Evolutionary conservation across 2,113 vertebrate genomes (phyloP).

Genomic region (Crotalus viridis): DNA sequence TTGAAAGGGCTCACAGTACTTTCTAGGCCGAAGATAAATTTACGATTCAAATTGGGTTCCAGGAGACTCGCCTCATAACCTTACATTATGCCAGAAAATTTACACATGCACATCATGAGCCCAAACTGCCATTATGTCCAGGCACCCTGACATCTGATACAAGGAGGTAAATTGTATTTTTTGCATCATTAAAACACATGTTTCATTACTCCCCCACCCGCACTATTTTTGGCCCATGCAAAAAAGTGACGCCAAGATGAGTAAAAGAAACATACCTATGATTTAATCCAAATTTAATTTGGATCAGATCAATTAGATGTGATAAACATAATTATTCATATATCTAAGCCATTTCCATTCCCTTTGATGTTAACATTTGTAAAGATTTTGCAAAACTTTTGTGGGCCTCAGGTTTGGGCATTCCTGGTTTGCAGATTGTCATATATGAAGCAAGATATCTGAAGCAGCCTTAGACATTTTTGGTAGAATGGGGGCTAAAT

Average conservation of each 20-base stretch:
- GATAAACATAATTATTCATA: not conserved
- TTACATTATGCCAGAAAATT: not conserved
- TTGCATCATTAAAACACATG: not conserved
- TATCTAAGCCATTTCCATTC: not conserved
- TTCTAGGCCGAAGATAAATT: not conserved
- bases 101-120: not conserved
- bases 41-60: not conserved
- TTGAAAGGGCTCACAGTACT: not conserved
- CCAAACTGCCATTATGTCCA: not conserved
- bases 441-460: not conserved
- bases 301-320: not conserved
- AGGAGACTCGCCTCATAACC: not conserved
- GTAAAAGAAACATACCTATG: not conserved
- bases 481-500: not conserved
- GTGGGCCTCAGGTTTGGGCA: not conserved
- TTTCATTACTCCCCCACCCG: not conserved
- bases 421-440: not conserved
- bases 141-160: not conserved
- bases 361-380: not conserved
- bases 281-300: not conserved
- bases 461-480: not conserved
- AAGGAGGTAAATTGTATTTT: not conserved
- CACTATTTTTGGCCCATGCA: not conserved
- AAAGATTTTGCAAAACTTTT: not conserved
- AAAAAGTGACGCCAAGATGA: not conserved